These are phyloP conservation scores for Augiades crinisus DNA, from an alignment of 2,888 invertebrate species.

Conservation along the genomic window DNA sequence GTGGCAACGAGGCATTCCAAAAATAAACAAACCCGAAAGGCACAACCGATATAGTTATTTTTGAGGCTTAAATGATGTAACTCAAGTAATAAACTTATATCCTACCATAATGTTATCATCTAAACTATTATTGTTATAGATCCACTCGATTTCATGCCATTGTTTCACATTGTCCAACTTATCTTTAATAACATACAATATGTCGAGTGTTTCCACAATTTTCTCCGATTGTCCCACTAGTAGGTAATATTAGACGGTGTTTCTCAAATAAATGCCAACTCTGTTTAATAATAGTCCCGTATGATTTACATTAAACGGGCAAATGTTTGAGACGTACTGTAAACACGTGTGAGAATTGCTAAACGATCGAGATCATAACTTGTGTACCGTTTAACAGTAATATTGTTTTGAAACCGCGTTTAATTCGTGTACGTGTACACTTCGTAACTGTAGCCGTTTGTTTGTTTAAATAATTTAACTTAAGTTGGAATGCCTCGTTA, in stretches of 20 bases:
- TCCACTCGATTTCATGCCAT: constrained; percentile 35
- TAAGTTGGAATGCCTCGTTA: no score
- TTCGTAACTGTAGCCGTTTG: no score
- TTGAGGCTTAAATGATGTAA: neutral
- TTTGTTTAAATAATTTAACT: no score
- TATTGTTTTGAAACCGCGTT: constrained; percentile 18
- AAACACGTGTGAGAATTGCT: constrained; percentile 30
- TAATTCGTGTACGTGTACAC: no score
- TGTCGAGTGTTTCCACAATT: constrained; percentile 42
- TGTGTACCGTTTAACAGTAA: constrained; percentile 14
- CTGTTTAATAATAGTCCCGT: constrained; percentile 64
- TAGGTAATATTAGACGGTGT: constrained; percentile 58
- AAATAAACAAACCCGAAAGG: neutral
- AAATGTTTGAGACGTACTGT: constrained; percentile 46
- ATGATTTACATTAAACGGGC: constrained; percentile 56
- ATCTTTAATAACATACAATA: constrained; percentile 45
- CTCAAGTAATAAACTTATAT: neutral
- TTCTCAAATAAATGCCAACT: constrained; percentile 59
- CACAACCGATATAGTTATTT: no score
- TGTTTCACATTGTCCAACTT: constrained; percentile 47
- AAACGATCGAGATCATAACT: constrained; percentile 23
- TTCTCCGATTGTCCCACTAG: constrained; percentile 46
- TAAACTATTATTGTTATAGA: constrained; percentile 19
- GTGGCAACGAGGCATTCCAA: neutral
- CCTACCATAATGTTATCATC: constrained; percentile 9